A percentile compares a stretch with the other conserved stretches of the same genome.
Evolutionary conservation across 2,888 invertebrate species (phyloP).

Genomic region (Clivina fossor): DNA sequence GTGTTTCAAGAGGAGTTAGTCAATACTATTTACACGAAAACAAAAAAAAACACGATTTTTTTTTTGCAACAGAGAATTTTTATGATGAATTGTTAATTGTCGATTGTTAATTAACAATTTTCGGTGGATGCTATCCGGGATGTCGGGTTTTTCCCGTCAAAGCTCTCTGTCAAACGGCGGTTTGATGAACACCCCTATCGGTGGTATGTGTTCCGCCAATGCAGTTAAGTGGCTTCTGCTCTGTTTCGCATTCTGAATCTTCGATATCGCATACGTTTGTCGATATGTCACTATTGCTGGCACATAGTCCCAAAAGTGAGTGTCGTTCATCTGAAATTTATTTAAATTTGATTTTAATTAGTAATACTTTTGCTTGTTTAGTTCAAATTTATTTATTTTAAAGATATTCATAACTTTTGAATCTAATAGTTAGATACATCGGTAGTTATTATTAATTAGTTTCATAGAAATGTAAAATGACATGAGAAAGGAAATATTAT

Average conservation of each 20-base stretch:
- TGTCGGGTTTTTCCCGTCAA: constrained; percentile 44
- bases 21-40: no score
- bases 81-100: no score
- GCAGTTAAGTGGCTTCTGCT: constrained; percentile 53
- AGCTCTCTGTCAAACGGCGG: constrained; percentile 51
- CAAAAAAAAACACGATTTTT: no score
- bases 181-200: constrained; percentile 49
- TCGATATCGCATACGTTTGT: constrained; percentile 91
- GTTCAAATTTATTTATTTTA: neutral
- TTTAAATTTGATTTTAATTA: neutral
- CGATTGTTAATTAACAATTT: no score
- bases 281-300: constrained; percentile 84
- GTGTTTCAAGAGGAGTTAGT: no score
- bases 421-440: no score
- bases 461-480: no score
- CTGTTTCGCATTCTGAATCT: constrained; percentile 75
- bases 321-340: constrained; percentile 66
- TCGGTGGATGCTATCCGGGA: constrained; percentile 46
- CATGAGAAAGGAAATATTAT: no score
- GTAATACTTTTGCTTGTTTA: neutral
- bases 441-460: no score
- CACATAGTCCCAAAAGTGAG: constrained; percentile 70
- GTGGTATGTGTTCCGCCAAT: constrained; percentile 39
- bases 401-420: no score
- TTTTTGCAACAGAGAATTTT: no score